Conservation (phyloP, 2,113 vertebrate genomes). For the Sturnira hondurensis region DNA sequence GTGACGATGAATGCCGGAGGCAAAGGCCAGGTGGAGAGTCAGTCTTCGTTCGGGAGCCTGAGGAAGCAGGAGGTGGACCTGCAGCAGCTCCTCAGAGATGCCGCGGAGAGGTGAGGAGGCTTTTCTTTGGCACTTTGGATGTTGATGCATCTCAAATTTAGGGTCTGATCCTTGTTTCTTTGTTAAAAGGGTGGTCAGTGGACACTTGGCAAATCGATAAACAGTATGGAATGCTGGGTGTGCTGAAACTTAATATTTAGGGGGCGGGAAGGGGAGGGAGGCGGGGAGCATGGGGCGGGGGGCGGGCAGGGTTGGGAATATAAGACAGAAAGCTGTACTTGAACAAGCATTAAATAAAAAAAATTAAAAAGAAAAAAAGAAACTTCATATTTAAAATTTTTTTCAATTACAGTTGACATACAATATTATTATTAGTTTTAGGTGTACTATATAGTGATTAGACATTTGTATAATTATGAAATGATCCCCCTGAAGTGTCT, state of each 20-base stretch:
- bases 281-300: too few relatives aligned
- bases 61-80: slow-evolving; percentile 92
- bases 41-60: slow-evolving; percentile 90
- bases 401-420: neutral
- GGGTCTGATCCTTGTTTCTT: neutral
- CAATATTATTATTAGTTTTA: too few relatives aligned
- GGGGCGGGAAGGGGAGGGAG: too few relatives aligned
- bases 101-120: slow-evolving; percentile 82
- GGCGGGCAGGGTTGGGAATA: too few relatives aligned
- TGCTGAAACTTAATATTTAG: neutral
- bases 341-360: too few relatives aligned
- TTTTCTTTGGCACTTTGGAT: neutral
- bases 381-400: too few relatives aligned
- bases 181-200: neutral
- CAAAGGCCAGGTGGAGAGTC: slow-evolving; percentile 83
- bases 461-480: too few relatives aligned
- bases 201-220: neutral
- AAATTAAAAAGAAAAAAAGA: too few relatives aligned
- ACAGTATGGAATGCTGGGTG: neutral
- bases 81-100: slow-evolving; percentile 85
- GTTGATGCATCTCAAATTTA: neutral
- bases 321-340: too few relatives aligned
- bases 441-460: too few relatives aligned
- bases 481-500: too few relatives aligned
- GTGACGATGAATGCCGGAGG: slow-evolving; percentile 79